Evolutionary conservation across 1,140 invertebrate species (phyloP).

Genomic region (Leguminivora glycinivorella): DNA sequence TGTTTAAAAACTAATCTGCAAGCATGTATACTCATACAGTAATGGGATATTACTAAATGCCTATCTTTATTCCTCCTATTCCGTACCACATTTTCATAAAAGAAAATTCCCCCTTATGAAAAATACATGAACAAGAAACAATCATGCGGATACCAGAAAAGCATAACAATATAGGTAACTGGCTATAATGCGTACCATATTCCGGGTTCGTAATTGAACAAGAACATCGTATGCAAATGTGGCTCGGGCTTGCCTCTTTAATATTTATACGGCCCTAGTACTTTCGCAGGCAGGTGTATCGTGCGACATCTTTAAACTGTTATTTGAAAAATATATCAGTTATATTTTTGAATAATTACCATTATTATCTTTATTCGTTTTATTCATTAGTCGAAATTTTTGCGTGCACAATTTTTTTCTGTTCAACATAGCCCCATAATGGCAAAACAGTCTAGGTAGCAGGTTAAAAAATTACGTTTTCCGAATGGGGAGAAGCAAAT

Average conservation of each 20-base stretch:
- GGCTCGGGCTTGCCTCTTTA: constrained; percentile 59
- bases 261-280: constrained; percentile 66
- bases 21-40: background rate
- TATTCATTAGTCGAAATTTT: too few relatives aligned
- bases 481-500: too few relatives aligned
- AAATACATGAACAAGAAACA: constrained; percentile 48
- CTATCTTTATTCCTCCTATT: constrained; percentile 1
- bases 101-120: constrained; percentile 36
- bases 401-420: too few relatives aligned
- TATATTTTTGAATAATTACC: background rate
- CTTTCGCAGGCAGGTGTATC: constrained; percentile 57
- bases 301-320: constrained; percentile 39
- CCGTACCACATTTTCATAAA: constrained; percentile 2
- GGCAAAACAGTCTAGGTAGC: too few relatives aligned
- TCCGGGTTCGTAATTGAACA: constrained; percentile 70
- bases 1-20: background rate
- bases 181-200: constrained; percentile 64
- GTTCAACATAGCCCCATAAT: too few relatives aligned
- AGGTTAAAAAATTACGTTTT: too few relatives aligned
- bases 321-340: background rate
- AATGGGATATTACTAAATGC: background rate
- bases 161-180: constrained; percentile 55
- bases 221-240: constrained; percentile 69
- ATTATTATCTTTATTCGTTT: background rate
- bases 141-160: constrained; percentile 52